Percentiles rank a stretch among this genome's conserved stretches.
Evolutionary conservation across 2,113 vertebrate genomes (phyloP).

Genomic region (Psittacara wagleri): DNA sequence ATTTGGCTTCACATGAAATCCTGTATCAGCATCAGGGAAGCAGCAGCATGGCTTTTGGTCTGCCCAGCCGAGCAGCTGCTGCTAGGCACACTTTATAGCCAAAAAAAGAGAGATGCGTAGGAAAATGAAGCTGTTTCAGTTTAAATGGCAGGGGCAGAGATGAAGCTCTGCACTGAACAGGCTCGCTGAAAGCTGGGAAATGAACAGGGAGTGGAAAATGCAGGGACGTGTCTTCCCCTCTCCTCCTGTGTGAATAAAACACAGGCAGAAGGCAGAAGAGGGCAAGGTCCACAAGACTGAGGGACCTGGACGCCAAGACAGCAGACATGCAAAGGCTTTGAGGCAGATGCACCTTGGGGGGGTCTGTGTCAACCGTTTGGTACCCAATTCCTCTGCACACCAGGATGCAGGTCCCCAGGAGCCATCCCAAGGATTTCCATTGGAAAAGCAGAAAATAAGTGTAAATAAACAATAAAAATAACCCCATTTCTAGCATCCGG

Average conservation of each 20-base stretch:
- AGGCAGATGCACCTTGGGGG: background rate
- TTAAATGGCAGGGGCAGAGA: background rate
- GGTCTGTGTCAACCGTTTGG: background rate
- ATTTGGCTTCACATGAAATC: background rate
- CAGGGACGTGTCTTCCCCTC: background rate
- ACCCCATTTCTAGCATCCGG: background rate
- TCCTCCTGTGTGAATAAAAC: background rate
- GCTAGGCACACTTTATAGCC: background rate
- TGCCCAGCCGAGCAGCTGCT: background rate
- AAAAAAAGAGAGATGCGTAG: accelerated
- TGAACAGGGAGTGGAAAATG: background rate
- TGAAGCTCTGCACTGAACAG: background rate
- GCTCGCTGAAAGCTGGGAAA: background rate
- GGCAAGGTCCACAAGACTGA: background rate
- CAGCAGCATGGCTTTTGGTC: background rate
- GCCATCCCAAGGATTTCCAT: background rate
- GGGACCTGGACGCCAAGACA: accelerated
- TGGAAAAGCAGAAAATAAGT: background rate
- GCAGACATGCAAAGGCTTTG: background rate
- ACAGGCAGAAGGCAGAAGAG: accelerated
- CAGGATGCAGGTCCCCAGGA: accelerated
- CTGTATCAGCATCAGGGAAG: background rate
- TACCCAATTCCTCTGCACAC: background rate
- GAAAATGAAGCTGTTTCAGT: background rate
- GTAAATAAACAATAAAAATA: background rate